Conservation (phyloP, 2,888 invertebrate genomes). For the Drosophila nigricruria region DNA sequence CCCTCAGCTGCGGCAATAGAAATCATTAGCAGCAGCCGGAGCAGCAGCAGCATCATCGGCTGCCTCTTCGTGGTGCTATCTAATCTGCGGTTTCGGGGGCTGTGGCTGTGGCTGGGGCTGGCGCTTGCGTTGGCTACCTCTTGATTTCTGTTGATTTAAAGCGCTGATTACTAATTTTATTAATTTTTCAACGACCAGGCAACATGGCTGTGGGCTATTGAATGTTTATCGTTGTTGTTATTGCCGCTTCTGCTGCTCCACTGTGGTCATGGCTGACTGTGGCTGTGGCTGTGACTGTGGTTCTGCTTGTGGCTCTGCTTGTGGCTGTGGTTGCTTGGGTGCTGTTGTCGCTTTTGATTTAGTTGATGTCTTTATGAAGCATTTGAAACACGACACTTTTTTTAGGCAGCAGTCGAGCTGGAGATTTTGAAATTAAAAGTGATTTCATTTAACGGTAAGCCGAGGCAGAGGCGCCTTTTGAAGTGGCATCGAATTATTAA, state of each 20-base stretch:
- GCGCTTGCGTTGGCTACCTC: conserved; percentile 62
- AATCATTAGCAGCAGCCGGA: conserved; percentile 69
- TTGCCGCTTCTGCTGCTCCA: conserved; percentile 35
- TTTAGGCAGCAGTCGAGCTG: conserved; percentile 42
- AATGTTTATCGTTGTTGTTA: conserved; percentile 41
- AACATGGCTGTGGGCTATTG: conserved; percentile 50
- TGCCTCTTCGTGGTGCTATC: conserved; percentile 63
- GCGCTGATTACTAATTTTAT: conserved; percentile 80
- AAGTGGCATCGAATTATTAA: conserved; percentile 72
- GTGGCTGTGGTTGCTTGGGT: conserved; percentile 49
- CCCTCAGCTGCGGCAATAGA: conserved; percentile 69
- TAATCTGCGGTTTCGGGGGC: conserved; percentile 70
- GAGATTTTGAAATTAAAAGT: conserved; percentile 74
- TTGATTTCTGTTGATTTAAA: conserved; percentile 75
- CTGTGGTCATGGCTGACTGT: conserved; percentile 26
- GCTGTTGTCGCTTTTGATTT: conserved; percentile 81
- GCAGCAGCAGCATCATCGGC: conserved; percentile 22
- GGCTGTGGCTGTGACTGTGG: conserved; percentile 25
- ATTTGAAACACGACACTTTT: conserved; percentile 81
- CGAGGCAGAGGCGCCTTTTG: conserved; percentile 75
- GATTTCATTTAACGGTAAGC: conserved; percentile 81
- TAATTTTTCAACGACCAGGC: conserved; percentile 75
- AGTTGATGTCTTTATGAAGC: conserved; percentile 82
- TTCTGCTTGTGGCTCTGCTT: conserved; percentile 18
- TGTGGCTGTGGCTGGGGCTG: conserved; percentile 36